Percentiles rank a stretch among this genome's conserved stretches.
Conservation (phyloP, 2,797 vertebrate species). For the Huso huso region DNA sequence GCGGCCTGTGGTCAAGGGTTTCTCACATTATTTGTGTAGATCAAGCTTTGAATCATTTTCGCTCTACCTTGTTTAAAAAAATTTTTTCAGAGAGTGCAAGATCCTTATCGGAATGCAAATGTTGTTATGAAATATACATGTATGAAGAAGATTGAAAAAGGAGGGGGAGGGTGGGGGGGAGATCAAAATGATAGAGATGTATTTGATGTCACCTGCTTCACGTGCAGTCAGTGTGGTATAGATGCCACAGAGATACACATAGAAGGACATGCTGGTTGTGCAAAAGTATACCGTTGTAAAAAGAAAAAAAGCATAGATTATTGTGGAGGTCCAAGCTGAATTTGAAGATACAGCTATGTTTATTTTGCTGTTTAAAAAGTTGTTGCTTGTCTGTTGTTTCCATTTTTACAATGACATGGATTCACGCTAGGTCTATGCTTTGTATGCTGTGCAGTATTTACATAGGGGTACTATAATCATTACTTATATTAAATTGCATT, state of each 20-base stretch:
- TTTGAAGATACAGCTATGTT: no score
- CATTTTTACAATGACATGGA: no score
- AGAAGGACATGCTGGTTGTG: no score
- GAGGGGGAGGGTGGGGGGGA: slow-evolving; percentile 26
- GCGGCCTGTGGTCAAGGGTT: slow-evolving; percentile 58
- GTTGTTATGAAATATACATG: slow-evolving; percentile 45
- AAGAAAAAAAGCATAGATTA: no score
- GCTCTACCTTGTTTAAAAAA: slow-evolving; percentile 31
- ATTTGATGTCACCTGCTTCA: slow-evolving; percentile 31
- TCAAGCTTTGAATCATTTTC: slow-evolving; percentile 59
- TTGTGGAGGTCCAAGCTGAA: no score
- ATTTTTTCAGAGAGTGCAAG: slow-evolving; percentile 38
- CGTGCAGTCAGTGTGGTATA: slow-evolving; percentile 36
- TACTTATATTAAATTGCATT: no score
- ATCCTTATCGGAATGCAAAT: slow-evolving; percentile 48
- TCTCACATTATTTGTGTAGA: slow-evolving; percentile 55
- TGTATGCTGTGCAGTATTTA: no score
- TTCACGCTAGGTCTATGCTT: no score
- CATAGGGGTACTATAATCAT: no score
- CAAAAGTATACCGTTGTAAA: no score
- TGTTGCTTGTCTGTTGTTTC: no score
- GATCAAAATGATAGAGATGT: slow-evolving; percentile 36
- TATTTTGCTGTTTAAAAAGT: no score
- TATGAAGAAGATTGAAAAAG: not conserved
- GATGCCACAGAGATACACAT: slow-evolving; percentile 29